Percentiles rank a stretch among this genome's conserved stretches.
Conservation (phyloP, 2,888 invertebrate species). For the Melinaea menophilus region DNA sequence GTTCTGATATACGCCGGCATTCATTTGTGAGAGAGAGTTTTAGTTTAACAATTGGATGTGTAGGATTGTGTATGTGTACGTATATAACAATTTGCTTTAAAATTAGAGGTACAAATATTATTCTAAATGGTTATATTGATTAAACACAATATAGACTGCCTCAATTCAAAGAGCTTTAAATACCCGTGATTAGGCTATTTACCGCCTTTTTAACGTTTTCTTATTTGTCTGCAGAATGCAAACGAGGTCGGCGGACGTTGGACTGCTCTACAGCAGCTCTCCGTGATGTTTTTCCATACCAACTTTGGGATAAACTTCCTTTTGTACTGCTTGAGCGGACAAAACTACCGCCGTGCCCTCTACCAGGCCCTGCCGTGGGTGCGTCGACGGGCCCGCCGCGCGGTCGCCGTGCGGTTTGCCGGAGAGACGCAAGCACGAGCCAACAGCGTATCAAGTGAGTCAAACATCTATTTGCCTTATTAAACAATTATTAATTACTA, state of each 20-base stretch:
- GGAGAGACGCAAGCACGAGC: constrained; percentile 36
- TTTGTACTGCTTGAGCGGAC: constrained; percentile 88
- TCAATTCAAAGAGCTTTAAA: constrained; percentile 5
- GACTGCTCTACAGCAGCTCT: constrained; percentile 80
- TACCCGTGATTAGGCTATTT: not conserved
- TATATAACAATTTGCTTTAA: too few relatives aligned
- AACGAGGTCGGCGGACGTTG: constrained; percentile 57
- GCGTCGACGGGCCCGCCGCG: constrained; percentile 31
- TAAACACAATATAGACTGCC: not conserved
- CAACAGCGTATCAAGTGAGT: constrained; percentile 55
- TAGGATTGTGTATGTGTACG: too few relatives aligned
- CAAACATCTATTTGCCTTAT: not conserved
- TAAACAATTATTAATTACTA: not conserved
- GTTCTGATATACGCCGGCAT: too few relatives aligned
- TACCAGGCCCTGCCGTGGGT: constrained; percentile 46
- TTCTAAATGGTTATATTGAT: too few relatives aligned
- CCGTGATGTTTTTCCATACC: constrained; percentile 84
- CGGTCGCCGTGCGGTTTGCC: constrained; percentile 28
- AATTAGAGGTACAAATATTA: too few relatives aligned
- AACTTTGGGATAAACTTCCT: constrained; percentile 92
- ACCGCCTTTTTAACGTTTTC: too few relatives aligned
- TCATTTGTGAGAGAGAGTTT: too few relatives aligned
- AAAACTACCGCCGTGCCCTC: constrained; percentile 84
- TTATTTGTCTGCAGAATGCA: constrained; percentile 39
- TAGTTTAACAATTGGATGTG: too few relatives aligned